These are phyloP conservation scores for Neoarius graeffei DNA, from an alignment of 2,113 vertebrate species.

Conservation along the genomic window DNA sequence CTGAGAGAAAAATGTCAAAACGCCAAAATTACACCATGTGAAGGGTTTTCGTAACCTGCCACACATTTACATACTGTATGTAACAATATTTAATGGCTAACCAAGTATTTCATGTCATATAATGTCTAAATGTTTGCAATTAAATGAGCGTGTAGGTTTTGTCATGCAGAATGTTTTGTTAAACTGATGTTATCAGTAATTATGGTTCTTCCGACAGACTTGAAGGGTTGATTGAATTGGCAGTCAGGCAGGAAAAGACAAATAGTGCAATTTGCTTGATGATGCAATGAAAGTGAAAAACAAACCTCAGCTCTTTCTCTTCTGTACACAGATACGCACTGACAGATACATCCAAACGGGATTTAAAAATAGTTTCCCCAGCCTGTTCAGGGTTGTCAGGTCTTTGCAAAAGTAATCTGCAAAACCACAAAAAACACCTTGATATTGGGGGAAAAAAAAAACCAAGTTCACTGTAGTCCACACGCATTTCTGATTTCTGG, in stretches of 20 bases:
- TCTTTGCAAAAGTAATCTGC: neutral
- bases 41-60: neutral
- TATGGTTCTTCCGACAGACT: neutral
- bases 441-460: neutral
- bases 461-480: neutral
- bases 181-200: neutral
- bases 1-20: neutral
- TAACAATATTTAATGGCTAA: neutral
- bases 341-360: neutral
- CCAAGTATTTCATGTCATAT: neutral
- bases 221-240: neutral
- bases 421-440: neutral
- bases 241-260: neutral
- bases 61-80: neutral
- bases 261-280: conserved; percentile 12
- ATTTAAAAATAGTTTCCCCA: neutral
- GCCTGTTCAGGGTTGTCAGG: neutral
- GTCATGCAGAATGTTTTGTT: neutral
- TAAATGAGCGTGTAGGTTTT: neutral
- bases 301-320: neutral
- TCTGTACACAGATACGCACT: conserved; percentile 2
- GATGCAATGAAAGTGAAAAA: conserved; percentile 1
- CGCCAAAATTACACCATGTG: neutral
- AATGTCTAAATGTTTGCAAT: neutral
- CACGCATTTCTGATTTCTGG: neutral